phyloP scores from a whole-genome alignment of 2,888 invertebrate genomes.

The Muscina levida region DNA sequence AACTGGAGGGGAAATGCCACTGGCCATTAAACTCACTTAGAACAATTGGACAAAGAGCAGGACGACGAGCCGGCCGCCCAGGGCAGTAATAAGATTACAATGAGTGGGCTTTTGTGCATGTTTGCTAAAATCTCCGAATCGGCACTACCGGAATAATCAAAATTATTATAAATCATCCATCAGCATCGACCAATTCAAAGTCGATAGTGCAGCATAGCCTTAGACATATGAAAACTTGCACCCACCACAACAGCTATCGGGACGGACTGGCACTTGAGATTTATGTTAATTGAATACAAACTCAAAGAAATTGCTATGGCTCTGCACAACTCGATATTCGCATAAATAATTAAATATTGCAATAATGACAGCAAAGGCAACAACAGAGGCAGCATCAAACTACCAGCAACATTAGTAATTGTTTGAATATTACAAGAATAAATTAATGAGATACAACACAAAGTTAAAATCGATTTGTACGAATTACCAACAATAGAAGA shows the following conservation, averaged over 20 bases:
- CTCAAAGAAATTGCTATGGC: not conserved
- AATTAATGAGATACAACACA: conserved; percentile 3
- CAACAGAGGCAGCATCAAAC: too few relatives aligned
- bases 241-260: too few relatives aligned
- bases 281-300: conserved; percentile 9
- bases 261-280: not conserved
- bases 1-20: conserved; percentile 14
- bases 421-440: conserved; percentile 10
- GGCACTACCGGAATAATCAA: conserved; percentile 40
- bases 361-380: conserved; percentile 2
- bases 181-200: not conserved
- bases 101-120: conserved; percentile 1
- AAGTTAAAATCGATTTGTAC: not conserved
- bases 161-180: conserved; percentile 39
- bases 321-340: conserved; percentile 19
- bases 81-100: conserved; percentile 18
- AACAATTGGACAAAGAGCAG: too few relatives aligned
- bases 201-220: not conserved
- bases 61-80: too few relatives aligned
- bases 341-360: conserved; percentile 32
- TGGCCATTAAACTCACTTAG: conserved; percentile 24
- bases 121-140: conserved; percentile 13
- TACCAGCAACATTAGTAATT: conserved; percentile 5
- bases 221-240: not conserved
- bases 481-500: not conserved